These are phyloP conservation scores for Dryadula phaetusa DNA, from an alignment of 2,888 invertebrate species.

Conservation along the genomic window DNA sequence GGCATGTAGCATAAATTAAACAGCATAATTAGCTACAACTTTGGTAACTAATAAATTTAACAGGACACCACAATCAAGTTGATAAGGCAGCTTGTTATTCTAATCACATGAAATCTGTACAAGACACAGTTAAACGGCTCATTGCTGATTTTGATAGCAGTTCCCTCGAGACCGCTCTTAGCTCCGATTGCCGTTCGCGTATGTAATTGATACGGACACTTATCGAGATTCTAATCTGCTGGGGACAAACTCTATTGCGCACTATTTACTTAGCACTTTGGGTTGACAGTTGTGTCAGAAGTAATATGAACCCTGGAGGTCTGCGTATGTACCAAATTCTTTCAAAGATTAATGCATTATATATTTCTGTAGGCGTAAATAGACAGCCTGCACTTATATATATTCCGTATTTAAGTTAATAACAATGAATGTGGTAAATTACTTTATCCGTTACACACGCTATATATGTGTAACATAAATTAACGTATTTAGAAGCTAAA, in stretches of 20 bases:
- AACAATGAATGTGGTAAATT: neutral
- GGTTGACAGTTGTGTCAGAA: constrained; percentile 29
- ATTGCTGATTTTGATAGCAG: constrained; percentile 40
- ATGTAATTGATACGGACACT: constrained; percentile 50
- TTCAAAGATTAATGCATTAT: neutral
- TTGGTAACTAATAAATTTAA: constrained; percentile 3
- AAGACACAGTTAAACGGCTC: constrained; percentile 39
- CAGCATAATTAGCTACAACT: neutral
- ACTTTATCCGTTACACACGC: neutral
- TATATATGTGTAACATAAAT: no score
- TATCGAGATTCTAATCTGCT: constrained; percentile 48
- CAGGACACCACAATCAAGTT: constrained; percentile 21
- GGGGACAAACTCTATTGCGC: constrained; percentile 38
- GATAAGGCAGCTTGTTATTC: constrained; percentile 31
- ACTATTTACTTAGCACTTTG: constrained; percentile 38
- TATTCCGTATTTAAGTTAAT: no score
- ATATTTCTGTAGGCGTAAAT: neutral
- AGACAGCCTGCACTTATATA: no score
- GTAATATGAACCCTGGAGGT: constrained; percentile 7
- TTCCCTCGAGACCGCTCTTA: constrained; percentile 38
- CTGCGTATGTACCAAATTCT: neutral
- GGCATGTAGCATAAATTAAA: no score
- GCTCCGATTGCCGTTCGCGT: constrained; percentile 44
- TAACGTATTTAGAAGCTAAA: no score
- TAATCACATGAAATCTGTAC: constrained; percentile 29